Percentiles rank a stretch among this genome's conserved stretches.
Conservation (phyloP, 2,888 invertebrate species). For the Colostygia pectinataria region DNA sequence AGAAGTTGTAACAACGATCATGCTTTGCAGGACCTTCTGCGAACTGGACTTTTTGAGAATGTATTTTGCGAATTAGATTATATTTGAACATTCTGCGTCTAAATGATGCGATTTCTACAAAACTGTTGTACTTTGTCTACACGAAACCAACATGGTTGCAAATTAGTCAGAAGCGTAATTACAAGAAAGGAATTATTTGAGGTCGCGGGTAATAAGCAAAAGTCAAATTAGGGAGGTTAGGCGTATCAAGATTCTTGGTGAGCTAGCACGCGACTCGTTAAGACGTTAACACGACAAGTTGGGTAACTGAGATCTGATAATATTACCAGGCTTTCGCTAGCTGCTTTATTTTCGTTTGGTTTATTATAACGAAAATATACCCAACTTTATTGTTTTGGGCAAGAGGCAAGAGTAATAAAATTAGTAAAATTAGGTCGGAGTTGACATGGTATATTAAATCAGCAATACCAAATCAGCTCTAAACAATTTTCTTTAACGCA, state of each 20-base stretch:
- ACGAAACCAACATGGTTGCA: conserved; percentile 24
- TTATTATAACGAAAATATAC: conserved; percentile 7
- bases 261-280: conserved; percentile 68
- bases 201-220: conserved; percentile 59
- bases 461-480: too few relatives aligned
- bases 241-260: conserved; percentile 68
- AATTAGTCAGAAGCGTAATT: conserved; percentile 39
- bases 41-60: too few relatives aligned
- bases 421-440: too few relatives aligned
- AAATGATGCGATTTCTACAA: too few relatives aligned
- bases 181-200: conserved; percentile 37
- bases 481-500: too few relatives aligned
- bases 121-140: conserved; percentile 4
- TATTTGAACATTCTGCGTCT: too few relatives aligned
- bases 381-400: background rate
- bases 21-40: too few relatives aligned
- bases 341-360: conserved; percentile 38
- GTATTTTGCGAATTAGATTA: too few relatives aligned
- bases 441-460: too few relatives aligned
- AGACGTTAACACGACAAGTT: conserved; percentile 63
- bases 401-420: too few relatives aligned
- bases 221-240: conserved; percentile 69
- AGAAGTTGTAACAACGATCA: too few relatives aligned
- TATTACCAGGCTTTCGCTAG: conserved; percentile 36
- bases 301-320: conserved; percentile 58